Evolutionary conservation across 1,140 invertebrate genomes (phyloP), one percentile per base, ranked within the genome.

Genomic region (Spodoptera litura): DNA sequence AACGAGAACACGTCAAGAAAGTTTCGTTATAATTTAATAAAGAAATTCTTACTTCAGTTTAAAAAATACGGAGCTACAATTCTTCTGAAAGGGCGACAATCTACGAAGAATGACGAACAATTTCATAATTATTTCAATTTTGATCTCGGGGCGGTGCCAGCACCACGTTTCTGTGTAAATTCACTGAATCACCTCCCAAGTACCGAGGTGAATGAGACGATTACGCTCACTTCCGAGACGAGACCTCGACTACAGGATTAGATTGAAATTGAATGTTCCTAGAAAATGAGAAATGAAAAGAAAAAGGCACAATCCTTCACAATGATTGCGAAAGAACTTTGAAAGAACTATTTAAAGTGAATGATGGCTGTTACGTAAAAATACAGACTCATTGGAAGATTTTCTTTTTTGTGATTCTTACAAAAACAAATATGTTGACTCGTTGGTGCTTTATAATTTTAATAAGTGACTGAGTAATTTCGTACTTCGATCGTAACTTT

Each of bases 231-330:
- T 77, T 77, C 62, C 74, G 74, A 77, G 74, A 81, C 74, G 62
- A 53, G 74, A 81, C 77, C 84, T 82, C 68, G 76, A 71, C 73
- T 55, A 38, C 78, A 71, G 84, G 85, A 91, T 91, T 88, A 89
- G 79, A 89, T 88, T 85, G 84, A 88, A 89, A 89, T 89, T 88
- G 87, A 88, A 89, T 84, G 85, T 81, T 79, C 49, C 81, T 82
- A 31, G 74, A 70, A 83, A 79, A 73, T 72, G 72, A 68, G 59
- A 62, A 78, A 59, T 75, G 31, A 56, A 81, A 72, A 61, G n/a
- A 70, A 78, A 78, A 73, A 35, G 12, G 31, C 49, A 52, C 25
- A 49, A 49, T 25, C 12, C 49, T 35, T 44, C 10, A 49, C 53
- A 53, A 75, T 75, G 51, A 62, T 20, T 31, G 13, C 2, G 12